A percentile compares a stretch with the other conserved stretches of the same genome.
Evolutionary conservation across 2,797 vertebrate species (phyloP).

Genomic region (Protosalanx chinensis): DNA sequence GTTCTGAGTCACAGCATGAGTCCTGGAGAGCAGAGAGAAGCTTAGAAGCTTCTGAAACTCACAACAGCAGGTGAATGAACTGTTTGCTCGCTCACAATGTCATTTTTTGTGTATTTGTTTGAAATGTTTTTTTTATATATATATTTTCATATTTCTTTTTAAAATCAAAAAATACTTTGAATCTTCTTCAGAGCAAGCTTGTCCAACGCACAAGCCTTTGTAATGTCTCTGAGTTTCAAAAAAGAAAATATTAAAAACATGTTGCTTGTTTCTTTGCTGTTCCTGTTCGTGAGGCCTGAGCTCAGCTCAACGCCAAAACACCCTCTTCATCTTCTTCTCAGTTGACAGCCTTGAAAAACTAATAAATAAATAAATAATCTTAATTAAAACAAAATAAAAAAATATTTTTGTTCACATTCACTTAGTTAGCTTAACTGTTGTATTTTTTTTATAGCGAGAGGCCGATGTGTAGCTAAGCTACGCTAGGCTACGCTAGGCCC

Average conservation of each 20-base stretch:
- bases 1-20: slow-evolving; percentile 59
- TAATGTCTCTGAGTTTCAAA: slow-evolving; percentile 64
- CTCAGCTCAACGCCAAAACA: slow-evolving; percentile 27
- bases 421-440: slow-evolving; percentile 71
- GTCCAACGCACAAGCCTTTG: slow-evolving; percentile 56
- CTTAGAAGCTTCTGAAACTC: slow-evolving; percentile 26
- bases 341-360: slow-evolving; percentile 50
- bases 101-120: too few relatives aligned
- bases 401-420: slow-evolving; percentile 75
- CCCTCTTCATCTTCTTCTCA: slow-evolving; percentile 42
- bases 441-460: slow-evolving; percentile 66
- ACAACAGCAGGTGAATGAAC: slow-evolving; percentile 60
- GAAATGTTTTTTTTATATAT: slow-evolving; percentile 24
- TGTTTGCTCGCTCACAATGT: slow-evolving; percentile 38
- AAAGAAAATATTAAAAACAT: slow-evolving; percentile 49
- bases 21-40: slow-evolving; percentile 59
- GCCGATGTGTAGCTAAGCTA: slow-evolving; percentile 51
- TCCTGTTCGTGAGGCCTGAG: neutral
- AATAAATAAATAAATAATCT: slow-evolving; percentile 61
- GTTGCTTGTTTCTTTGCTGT: slow-evolving; percentile 23
- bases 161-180: slow-evolving; percentile 63
- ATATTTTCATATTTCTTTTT: slow-evolving; percentile 64
- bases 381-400: slow-evolving; percentile 69
- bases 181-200: slow-evolving; percentile 56
- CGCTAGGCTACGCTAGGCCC: neutral